Evolutionary conservation across 2,888 invertebrate species (phyloP), one percentile per base, ranked within the genome.

Genomic region (Parnassius apollo): DNA sequence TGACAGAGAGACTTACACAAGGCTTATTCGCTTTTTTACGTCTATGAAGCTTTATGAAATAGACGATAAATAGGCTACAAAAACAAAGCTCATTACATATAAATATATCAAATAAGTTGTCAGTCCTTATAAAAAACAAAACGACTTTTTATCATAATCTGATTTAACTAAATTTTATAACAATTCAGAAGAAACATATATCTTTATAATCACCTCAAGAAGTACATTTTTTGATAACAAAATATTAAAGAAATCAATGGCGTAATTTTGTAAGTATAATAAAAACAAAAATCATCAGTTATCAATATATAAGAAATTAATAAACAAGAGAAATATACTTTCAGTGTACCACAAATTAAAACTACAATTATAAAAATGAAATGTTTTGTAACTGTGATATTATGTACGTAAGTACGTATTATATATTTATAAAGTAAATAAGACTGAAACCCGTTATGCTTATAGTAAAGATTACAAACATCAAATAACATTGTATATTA

Each of bases 1-100:
- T 74, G 78, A 80, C 79, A 83, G 75, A 71, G 71, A 75, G 71
- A 77, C 75, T 74, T 74, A 69, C 75, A 77, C 66, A 65, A 70
- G 62, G 71, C 71, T 69, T 62, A 66, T 68, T 71, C 57, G 71
- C 70, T 67, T 70, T 66, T 77, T 78, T 76, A 76, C 82, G 82
- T 76, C 77, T 78, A 77, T 76, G 64, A 76, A 79, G 75, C 74
- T 61, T 61, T 59, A 59, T 65, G 57, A 65, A 53, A 49, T 58
- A 53, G 51, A 57, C 42, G 42, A 44, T 56, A 56, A 59, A 45
- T 52, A 52, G 56, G 57, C 46, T 55, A 55, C 44, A 57, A 58
- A 42, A 8, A 51, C 48, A 22, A 49, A 49, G 58, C 57, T 57
- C 42, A 12, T 35, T 42, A 48, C 11, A 46, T 22, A 25, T 45